These are phyloP conservation scores for Myotis planiceps DNA, from an alignment of 2,797 vertebrate genomes.

Conservation along the genomic window DNA sequence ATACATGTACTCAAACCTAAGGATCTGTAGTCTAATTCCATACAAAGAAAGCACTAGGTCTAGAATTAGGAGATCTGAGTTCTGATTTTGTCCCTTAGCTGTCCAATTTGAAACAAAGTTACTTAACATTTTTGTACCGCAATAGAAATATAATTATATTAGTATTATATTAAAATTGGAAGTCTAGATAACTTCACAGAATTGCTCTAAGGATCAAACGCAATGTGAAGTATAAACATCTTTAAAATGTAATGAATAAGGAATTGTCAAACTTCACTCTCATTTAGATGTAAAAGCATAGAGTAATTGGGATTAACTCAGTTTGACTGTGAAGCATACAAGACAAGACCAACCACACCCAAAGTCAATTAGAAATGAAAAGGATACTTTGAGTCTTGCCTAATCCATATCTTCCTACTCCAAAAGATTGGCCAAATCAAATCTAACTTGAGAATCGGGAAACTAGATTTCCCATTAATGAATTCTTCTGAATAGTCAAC, in stretches of 20 bases:
- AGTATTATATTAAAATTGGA: background rate
- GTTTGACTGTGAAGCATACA: background rate
- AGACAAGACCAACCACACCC: background rate
- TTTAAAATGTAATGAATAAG: constrained; percentile 35
- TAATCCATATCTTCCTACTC: background rate
- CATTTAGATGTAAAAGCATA: background rate
- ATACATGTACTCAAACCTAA: background rate
- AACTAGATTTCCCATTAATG: background rate
- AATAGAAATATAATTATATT: background rate
- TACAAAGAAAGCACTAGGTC: background rate
- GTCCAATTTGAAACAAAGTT: background rate
- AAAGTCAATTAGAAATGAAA: constrained; percentile 26
- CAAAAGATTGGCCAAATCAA: constrained; percentile 1
- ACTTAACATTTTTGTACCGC: background rate
- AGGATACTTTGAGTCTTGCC: background rate
- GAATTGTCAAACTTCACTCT: constrained; percentile 13
- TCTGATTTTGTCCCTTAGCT: background rate
- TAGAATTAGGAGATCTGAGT: background rate
- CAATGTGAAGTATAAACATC: background rate
- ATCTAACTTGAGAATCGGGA: background rate
- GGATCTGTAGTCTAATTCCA: background rate
- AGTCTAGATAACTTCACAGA: background rate
- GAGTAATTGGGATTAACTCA: background rate
- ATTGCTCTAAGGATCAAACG: constrained; percentile 11
- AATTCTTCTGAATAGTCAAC: constrained; percentile 34